Conservation (phyloP, 1,140 invertebrate genomes). For the Apis dorsata region DNA sequence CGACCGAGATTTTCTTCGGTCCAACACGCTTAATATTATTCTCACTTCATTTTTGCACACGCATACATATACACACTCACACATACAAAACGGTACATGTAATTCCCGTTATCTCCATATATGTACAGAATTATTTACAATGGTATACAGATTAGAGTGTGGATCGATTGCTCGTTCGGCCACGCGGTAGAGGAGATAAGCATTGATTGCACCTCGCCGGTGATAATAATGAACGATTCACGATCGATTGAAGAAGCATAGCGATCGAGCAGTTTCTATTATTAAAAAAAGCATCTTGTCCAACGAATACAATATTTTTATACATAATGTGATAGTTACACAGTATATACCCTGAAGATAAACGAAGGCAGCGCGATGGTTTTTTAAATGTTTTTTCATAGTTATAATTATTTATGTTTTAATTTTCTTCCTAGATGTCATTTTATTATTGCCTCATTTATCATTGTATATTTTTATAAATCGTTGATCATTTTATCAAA, state of each 20-base stretch:
- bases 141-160: slow-evolving; percentile 35
- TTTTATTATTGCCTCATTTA: neutral
- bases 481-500: neutral
- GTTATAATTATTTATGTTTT: neutral
- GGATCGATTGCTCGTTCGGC: neutral
- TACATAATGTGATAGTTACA: neutral
- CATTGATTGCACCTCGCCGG: neutral
- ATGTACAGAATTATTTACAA: slow-evolving; percentile 51
- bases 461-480: neutral
- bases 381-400: no score
- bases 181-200: neutral
- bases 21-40: neutral
- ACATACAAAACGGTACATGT: neutral
- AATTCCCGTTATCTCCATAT: neutral
- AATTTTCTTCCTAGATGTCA: neutral
- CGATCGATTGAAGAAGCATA: neutral
- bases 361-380: neutral
- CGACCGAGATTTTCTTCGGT: slow-evolving; percentile 5
- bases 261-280: neutral
- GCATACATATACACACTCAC: neutral
- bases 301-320: neutral
- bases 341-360: slow-evolving; percentile 4
- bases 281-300: neutral
- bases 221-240: neutral
- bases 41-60: neutral